A percentile compares a stretch with the other conserved stretches of the same genome.
These are phyloP conservation scores for Tenodera sinensis DNA, from an alignment of 2,888 invertebrate species.

Conservation along the genomic window DNA sequence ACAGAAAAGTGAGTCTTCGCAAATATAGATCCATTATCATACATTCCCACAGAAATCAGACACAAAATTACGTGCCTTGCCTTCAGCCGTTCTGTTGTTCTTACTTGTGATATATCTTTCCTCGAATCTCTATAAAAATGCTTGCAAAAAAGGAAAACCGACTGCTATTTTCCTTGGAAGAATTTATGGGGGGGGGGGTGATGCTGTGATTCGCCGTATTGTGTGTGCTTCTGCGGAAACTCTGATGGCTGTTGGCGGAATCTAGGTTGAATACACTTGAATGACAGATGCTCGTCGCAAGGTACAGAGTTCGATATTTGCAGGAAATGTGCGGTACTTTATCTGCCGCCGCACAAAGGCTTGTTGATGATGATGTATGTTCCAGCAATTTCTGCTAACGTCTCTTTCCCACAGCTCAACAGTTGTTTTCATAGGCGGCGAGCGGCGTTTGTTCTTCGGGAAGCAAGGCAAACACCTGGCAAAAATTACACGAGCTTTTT, in stretches of 20 bases:
- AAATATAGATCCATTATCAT: not conserved
- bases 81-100: not conserved
- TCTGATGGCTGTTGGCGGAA: not conserved
- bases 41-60: not conserved
- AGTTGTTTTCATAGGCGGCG: not conserved
- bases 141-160: not conserved
- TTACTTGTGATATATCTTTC: not conserved
- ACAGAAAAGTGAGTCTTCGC: not conserved
- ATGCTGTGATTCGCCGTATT: not conserved
- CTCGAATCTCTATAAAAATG: not conserved
- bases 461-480: too few relatives aligned
- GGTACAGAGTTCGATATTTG: not conserved
- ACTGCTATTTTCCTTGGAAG: not conserved
- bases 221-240: not conserved
- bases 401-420: not conserved
- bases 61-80: not conserved
- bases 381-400: not conserved
- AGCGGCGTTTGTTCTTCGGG: too few relatives aligned
- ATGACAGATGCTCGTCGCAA: not conserved
- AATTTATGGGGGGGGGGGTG: not conserved
- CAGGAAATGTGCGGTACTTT: not conserved
- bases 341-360: not conserved
- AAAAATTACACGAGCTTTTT: too few relatives aligned
- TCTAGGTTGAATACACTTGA: not conserved
- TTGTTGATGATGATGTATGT: not conserved